phyloP scores from a whole-genome alignment of 2,888 invertebrate species.

The Pseudococcus longispinus region DNA sequence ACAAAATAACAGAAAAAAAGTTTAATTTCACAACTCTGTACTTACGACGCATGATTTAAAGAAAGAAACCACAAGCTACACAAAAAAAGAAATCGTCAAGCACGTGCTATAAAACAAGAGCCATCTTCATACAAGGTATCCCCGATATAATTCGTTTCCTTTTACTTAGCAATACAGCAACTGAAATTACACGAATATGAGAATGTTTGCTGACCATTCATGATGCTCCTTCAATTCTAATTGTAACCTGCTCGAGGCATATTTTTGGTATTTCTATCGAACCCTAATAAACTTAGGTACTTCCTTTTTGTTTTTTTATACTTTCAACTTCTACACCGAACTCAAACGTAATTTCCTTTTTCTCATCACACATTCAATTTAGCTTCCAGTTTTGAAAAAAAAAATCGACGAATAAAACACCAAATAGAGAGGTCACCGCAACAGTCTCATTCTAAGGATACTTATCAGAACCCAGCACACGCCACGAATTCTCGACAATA shows the following conservation, averaged over 20 bases:
- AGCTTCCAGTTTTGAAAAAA: not conserved
- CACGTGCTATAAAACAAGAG: too few relatives aligned
- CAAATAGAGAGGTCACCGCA: not conserved
- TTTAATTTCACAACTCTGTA: too few relatives aligned
- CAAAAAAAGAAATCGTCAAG: too few relatives aligned
- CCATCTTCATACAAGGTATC: too few relatives aligned
- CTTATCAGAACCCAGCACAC: constrained; percentile 31
- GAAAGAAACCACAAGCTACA: too few relatives aligned
- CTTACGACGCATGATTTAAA: too few relatives aligned
- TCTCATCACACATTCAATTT: not conserved
- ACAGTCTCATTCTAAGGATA: not conserved
- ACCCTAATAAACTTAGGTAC: too few relatives aligned
- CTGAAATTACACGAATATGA: not conserved
- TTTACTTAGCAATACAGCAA: not conserved
- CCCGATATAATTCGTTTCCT: not conserved
- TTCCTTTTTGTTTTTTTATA: too few relatives aligned
- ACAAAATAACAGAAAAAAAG: too few relatives aligned
- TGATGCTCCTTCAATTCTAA: too few relatives aligned
- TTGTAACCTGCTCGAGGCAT: too few relatives aligned
- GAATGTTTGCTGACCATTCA: not conserved
- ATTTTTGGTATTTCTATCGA: too few relatives aligned
- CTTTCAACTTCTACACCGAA: not conserved
- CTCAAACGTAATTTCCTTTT: not conserved
- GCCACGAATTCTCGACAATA: constrained; percentile 1
- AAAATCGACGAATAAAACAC: not conserved